Evolutionary conservation across 1,140 invertebrate genomes (phyloP).

Genomic region (Apis dorsata): DNA sequence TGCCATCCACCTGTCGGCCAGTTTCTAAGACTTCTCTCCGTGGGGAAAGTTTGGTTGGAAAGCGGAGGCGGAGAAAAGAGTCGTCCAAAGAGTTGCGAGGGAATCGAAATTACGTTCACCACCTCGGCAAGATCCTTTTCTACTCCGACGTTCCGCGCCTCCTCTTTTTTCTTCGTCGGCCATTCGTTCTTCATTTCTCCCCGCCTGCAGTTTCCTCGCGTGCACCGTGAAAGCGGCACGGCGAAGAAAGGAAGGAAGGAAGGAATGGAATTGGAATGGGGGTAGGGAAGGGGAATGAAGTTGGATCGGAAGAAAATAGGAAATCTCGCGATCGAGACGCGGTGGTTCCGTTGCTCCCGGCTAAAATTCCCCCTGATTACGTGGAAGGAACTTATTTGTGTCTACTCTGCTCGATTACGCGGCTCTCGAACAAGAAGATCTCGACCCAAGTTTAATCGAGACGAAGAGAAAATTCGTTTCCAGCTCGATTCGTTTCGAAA

Average conservation of each 20-base stretch:
- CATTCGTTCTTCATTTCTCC: slow-evolving; percentile 8
- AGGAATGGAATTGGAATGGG: not conserved
- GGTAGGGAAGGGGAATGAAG: not conserved
- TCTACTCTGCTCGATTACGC: slow-evolving; percentile 10
- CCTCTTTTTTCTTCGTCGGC: not conserved
- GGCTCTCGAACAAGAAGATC: no score
- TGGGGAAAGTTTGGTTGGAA: slow-evolving; percentile 60
- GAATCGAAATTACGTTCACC: slow-evolving; percentile 61
- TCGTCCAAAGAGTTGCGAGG: slow-evolving; percentile 33
- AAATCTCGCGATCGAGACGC: slow-evolving; percentile 11
- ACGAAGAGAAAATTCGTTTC: slow-evolving; percentile 10
- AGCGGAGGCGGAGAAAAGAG: not conserved
- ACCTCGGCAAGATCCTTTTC: slow-evolving; percentile 29
- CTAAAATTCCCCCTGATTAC: not conserved
- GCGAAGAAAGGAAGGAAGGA: not conserved
- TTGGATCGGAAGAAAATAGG: slow-evolving; percentile 19
- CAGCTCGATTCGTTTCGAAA: not conserved
- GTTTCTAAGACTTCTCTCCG: slow-evolving; percentile 58
- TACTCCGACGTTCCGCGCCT: not conserved
- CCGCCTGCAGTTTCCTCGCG: not conserved
- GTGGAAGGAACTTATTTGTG: not conserved
- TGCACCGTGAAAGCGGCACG: not conserved
- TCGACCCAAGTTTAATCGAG: slow-evolving; percentile 16
- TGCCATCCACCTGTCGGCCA: slow-evolving; percentile 71
- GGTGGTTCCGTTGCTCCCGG: slow-evolving; percentile 2